These are phyloP conservation scores for Ictidomys tridecemlineatus DNA, from an alignment of 2,113 vertebrate genomes.

Conservation along the genomic window DNA sequence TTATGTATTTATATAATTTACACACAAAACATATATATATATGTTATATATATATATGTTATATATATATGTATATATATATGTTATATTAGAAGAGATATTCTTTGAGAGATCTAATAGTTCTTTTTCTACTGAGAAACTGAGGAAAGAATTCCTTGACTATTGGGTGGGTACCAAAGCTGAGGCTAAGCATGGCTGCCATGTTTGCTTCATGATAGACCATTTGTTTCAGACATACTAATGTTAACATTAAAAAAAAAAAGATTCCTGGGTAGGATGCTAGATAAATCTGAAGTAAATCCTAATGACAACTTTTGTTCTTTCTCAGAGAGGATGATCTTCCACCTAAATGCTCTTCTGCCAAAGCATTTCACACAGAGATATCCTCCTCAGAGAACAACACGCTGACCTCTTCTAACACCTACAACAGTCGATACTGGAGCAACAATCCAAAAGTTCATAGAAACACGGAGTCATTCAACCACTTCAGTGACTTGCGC, in stretches of 20 bases:
- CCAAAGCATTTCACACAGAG: slow-evolving; percentile 96
- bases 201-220: not conserved
- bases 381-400: slow-evolving; percentile 97
- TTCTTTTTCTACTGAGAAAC: not conserved
- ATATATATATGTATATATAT: not conserved
- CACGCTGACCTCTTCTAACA: slow-evolving; percentile 97
- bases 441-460: slow-evolving; percentile 94
- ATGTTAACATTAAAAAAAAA: not conserved
- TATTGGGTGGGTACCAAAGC: not conserved
- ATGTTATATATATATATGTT: not conserved
- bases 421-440: slow-evolving; percentile 98
- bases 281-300: not conserved
- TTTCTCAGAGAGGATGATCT: slow-evolving; percentile 96
- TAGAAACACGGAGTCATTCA: slow-evolving; percentile 94
- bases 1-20: too few species aligned
- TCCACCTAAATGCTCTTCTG: slow-evolving; percentile 95
- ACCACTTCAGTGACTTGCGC: slow-evolving; percentile 92
- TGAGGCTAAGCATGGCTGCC: not conserved
- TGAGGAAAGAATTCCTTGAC: not conserved
- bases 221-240: not conserved
- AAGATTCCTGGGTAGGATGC: not conserved
- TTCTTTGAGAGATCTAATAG: not conserved
- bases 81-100: not conserved
- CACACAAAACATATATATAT: too few species aligned
- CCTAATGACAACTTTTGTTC: not conserved